Percentiles rank a stretch among this genome's conserved stretches.
phyloP scores from a whole-genome alignment of 2,888 invertebrate genomes.

The Reticulitermes lucifugus region DNA sequence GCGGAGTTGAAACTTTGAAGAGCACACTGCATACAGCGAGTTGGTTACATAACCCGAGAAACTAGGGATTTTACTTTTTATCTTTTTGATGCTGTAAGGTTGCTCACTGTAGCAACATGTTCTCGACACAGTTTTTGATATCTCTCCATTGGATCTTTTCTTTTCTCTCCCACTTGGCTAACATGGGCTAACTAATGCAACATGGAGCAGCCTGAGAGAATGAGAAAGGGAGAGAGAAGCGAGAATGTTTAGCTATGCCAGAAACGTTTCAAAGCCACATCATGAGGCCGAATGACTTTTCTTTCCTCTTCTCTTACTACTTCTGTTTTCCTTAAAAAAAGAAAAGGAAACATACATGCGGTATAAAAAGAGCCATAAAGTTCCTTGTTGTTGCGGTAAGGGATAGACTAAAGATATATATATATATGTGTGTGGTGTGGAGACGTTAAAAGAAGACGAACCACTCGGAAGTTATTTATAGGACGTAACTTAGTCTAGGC shows the following conservation, averaged over 20 bases:
- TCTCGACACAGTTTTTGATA: conserved; percentile 46
- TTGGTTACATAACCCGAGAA: conserved; percentile 1
- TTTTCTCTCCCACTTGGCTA: conserved; percentile 24
- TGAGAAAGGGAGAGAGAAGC: neutral
- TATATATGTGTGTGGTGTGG: neutral
- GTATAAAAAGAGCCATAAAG: conserved; percentile 26
- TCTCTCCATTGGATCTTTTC: conserved; percentile 42
- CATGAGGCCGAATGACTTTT: conserved; percentile 33
- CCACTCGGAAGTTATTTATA: conserved; percentile 1
- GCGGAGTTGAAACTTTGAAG: neutral
- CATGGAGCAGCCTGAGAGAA: neutral
- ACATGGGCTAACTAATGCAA: conserved; percentile 21
- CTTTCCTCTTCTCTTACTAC: neutral
- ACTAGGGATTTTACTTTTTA: conserved; percentile 8
- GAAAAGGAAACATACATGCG: neutral
- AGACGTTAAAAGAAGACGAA: neutral
- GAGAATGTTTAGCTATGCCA: conserved; percentile 25
- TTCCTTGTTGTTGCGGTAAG: conserved; percentile 21
- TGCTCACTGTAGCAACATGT: conserved; percentile 8
- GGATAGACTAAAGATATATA: neutral
- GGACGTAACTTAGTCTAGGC: conserved; percentile 20
- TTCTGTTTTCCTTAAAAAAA: conserved; percentile 5
- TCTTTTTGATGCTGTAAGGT: neutral
- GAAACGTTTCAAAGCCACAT: conserved; percentile 27
- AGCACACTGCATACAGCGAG: neutral